These are phyloP conservation scores for Mionectes macconnelli DNA, from an alignment of 2,113 vertebrate genomes.

Conservation along the genomic window DNA sequence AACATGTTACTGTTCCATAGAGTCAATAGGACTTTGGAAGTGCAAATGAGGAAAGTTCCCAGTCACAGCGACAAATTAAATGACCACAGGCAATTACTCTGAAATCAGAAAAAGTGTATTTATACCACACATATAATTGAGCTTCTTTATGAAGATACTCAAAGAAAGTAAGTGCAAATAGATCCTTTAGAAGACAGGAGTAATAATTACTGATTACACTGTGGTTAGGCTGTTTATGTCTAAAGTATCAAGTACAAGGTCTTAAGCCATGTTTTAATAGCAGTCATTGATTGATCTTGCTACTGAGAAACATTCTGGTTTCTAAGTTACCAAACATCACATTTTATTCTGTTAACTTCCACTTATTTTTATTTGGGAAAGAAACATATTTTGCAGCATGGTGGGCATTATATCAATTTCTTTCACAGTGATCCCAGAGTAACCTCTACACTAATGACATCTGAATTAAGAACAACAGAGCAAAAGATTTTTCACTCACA, in stretches of 20 bases:
- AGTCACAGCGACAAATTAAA: slow-evolving; percentile 24
- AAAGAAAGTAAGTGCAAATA: neutral
- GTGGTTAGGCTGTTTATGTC: neutral
- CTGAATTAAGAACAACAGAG: slow-evolving; percentile 38
- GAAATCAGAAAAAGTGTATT: neutral
- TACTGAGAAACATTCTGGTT: neutral
- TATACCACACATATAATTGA: neutral
- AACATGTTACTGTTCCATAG: neutral
- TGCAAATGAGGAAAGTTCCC: slow-evolving; percentile 44
- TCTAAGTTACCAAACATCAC: neutral
- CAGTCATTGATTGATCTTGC: slow-evolving; percentile 1
- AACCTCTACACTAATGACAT: slow-evolving; percentile 3
- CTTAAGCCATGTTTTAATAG: neutral
- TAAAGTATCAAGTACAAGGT: neutral
- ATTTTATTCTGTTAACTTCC: neutral
- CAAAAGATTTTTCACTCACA: slow-evolving; percentile 31
- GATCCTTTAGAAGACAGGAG: neutral
- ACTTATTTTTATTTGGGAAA: slow-evolving; percentile 27
- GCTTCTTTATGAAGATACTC: neutral
- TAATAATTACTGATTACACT: slow-evolving; percentile 28
- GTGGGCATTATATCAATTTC: neutral
- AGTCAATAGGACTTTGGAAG: slow-evolving; percentile 27
- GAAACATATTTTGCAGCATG: neutral
- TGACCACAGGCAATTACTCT: neutral
- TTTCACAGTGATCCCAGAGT: neutral